Evolutionary conservation across 2,888 invertebrate species (phyloP), one percentile per base, ranked within the genome.

Genomic region (Metalampra italica): DNA sequence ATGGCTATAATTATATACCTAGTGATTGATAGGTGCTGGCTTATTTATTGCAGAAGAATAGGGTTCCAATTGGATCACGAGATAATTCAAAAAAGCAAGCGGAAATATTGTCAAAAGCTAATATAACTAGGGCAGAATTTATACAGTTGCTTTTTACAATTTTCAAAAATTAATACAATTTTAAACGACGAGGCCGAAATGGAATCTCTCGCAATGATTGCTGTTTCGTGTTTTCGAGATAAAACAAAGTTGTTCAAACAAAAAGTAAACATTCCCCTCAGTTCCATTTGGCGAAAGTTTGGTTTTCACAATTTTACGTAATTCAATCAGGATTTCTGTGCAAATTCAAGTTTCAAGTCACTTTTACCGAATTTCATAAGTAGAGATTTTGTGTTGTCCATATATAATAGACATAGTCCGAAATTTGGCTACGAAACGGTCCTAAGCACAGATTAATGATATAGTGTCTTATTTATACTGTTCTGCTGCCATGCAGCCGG

Each of bases 201-300:
- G 36, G 37, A 37, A 45, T 40, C 43, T 34, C 44, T 44, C 43
- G 29, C 47, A 45, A 43, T 55, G 50, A 56, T 53, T 59, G 56
- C 54, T 45, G 40, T 53, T 56, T 51, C 55, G 50, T 56, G 59
- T 59, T 59, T 56, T 50, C 49, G 41, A 52, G 51, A 52, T 49
- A 46, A 56, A 59, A 56, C 51, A 59, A 60, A 62, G 56, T 52
- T 50, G 49, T 50, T 53, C 47, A 57, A 60, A 63, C 56, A 62
- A 60, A 60, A 62, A 57, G 59, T 60, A 55, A 59, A 61, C 59
- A 63, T 56, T 66, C 54, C 52, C 55, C 53, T 54, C 56, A 52
- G 55, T 59, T 59, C 54, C 59, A 64, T 60, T 63, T 57, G 50
- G 55, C 49, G 51, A 59, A 59, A 60, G 52, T 62, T 64, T 53